A percentile compares a stretch with the other conserved stretches of the same genome.
Evolutionary conservation across 2,888 invertebrate species (phyloP).

Genomic region (Dendrolimus pini): DNA sequence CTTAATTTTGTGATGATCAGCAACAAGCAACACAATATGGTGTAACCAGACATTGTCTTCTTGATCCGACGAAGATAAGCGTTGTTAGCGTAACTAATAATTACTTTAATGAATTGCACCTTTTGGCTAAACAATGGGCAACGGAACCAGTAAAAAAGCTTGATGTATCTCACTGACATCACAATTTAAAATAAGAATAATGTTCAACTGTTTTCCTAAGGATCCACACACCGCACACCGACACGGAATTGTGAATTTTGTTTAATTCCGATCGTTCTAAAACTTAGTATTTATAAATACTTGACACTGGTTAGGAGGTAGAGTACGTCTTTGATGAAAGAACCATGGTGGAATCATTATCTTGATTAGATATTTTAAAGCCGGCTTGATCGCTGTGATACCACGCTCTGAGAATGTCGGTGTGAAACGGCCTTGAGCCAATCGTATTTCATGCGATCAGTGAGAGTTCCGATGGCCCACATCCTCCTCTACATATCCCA

Average conservation of each 20-base stretch:
- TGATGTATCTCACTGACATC: conserved; percentile 11
- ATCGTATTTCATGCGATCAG: too few species aligned
- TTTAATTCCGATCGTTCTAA: too few species aligned
- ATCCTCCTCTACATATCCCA: too few species aligned
- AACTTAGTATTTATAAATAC: too few species aligned
- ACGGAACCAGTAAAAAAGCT: conserved; percentile 8
- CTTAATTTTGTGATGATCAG: background rate
- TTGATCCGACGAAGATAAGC: conserved; percentile 27
- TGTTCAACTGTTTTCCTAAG: background rate
- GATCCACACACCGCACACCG: background rate
- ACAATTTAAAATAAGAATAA: conserved; percentile 15
- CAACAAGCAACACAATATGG: conserved; percentile 1
- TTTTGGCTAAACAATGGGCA: conserved; percentile 28
- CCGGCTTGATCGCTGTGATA: too few species aligned
- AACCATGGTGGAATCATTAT: too few species aligned
- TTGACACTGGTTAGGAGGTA: too few species aligned
- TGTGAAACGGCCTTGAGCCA: too few species aligned
- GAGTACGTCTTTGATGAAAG: too few species aligned
- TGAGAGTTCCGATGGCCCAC: too few species aligned
- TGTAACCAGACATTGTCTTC: conserved; percentile 29
- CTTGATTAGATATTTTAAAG: too few species aligned
- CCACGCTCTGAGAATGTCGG: too few species aligned
- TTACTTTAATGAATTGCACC: conserved; percentile 28
- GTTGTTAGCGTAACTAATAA: conserved; percentile 43
- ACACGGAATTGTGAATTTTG: background rate